Evolutionary conservation across 2,888 invertebrate genomes (phyloP), one percentile per base, ranked within the genome.

Genomic region (Cosmorhoe ocellata): DNA sequence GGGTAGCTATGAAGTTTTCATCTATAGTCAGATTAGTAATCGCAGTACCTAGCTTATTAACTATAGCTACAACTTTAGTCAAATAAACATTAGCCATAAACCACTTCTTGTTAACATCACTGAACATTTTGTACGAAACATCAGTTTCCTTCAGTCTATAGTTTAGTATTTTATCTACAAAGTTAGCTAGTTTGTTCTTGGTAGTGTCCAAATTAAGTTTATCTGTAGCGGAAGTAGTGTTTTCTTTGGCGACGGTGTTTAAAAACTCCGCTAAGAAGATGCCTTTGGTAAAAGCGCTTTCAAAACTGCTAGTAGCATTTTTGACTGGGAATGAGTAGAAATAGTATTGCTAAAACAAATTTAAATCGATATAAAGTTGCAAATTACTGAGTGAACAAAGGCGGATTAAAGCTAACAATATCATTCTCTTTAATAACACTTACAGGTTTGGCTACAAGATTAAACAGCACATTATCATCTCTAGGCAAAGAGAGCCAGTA

Each of bases 401-500:
- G n/a, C n/a, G n/a, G n/a, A n/a, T n/a, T n/a, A n/a, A n/a, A n/a
- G n/a, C n/a, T n/a, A n/a, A n/a, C n/a, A n/a, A n/a, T n/a, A n/a
- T n/a, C n/a, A n/a, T n/a, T n/a, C n/a, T n/a, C n/a, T n/a, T n/a
- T n/a, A n/a, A 7, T 7, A 24, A 42, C 45, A 79, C 84, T 81
- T 58, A 91, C 91, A n/a, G 91, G 84, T 48, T 88, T 89, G 30
- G 89, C 69, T 11, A 90, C 69, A 0, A 90, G 34, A 59, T 91
- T 84, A 1, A 91, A 67, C 0, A 91, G 64, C 0, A 75, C 72
- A 49, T 91, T 91, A 0, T 87, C 91, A 3, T 88, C 88, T 1
- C 73, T 69, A 0, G 91, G 91, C 56, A 91, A 56, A 0, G 90
- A 87, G 5, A 91, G 60, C 91, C 91, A 91, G 64, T 90, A 79